Evolutionary conservation across 2,888 invertebrate species (phyloP).

Genomic region (Toxonevra muliebris): DNA sequence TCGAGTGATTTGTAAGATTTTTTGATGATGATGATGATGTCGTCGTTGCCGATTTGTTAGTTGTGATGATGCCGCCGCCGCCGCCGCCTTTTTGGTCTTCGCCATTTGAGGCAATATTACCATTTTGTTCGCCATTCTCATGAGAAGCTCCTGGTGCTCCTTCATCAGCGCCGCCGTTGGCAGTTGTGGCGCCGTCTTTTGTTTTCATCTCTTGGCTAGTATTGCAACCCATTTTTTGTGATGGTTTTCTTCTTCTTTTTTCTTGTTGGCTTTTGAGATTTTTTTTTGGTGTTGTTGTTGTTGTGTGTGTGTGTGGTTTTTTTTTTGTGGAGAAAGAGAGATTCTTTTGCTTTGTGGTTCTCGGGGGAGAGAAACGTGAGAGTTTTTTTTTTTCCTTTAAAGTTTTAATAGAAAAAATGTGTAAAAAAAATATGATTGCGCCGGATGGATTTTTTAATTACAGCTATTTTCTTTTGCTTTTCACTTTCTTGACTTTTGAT

Average conservation of each 20-base stretch:
- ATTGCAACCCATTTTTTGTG: conserved; percentile 67
- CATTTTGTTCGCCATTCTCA: conserved; percentile 36
- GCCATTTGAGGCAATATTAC: conserved; percentile 30
- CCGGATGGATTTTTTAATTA: no score
- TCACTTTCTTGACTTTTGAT: background rate
- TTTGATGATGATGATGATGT: conserved; percentile 39
- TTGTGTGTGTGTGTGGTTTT: background rate
- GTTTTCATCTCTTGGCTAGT: conserved; percentile 69
- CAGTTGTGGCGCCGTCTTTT: conserved; percentile 47
- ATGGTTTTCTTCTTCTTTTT: conserved; percentile 10
- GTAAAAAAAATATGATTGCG: no score
- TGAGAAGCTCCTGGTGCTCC: conserved; percentile 34
- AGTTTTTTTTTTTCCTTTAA: background rate
- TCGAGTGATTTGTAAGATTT: conserved; percentile 56
- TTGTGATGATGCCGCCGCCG: conserved; percentile 28
- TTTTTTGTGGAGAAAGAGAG: background rate
- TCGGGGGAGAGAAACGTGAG: background rate
- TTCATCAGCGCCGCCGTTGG: conserved; percentile 40
- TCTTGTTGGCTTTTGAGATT: background rate
- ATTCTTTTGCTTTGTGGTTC: background rate
- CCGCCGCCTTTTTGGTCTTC: conserved; percentile 34
- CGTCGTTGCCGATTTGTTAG: conserved; percentile 28
- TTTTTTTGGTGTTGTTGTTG: background rate
- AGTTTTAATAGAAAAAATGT: background rate
- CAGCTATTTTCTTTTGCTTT: no score